A percentile compares a stretch with the other conserved stretches of the same genome.
phyloP scores from a whole-genome alignment of 2,113 vertebrate genomes.

The Ptilonorhynchus violaceus region DNA sequence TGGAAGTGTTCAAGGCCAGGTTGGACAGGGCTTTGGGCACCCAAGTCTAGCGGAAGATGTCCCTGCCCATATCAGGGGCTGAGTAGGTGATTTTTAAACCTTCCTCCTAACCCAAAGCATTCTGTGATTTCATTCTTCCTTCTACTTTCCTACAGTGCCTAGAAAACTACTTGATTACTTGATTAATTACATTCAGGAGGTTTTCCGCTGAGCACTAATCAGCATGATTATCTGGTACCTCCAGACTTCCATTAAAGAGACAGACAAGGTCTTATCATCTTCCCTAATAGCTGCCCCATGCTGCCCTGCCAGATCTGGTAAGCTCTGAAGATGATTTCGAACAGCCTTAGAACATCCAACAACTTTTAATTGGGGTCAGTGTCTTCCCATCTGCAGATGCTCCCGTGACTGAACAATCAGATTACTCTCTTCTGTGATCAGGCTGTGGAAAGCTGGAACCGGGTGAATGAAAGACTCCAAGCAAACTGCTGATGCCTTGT shows the following conservation, averaged over 20 bases:
- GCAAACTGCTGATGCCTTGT: neutral
- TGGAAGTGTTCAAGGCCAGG: neutral
- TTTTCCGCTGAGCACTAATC: neutral
- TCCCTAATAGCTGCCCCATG: neutral
- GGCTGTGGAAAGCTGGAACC: slow-evolving; percentile 56
- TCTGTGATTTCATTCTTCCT: neutral
- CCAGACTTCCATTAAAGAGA: neutral
- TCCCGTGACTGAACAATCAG: neutral
- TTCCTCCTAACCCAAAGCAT: neutral
- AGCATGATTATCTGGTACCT: neutral
- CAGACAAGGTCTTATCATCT: neutral
- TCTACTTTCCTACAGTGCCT: neutral
- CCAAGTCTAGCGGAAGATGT: rapidly evolving
- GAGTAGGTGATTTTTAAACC: neutral
- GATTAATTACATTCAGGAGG: neutral
- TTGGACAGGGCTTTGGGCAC: neutral
- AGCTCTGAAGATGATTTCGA: neutral
- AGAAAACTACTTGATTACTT: neutral
- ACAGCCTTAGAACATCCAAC: neutral
- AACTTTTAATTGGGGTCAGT: neutral
- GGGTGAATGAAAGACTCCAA: slow-evolving; percentile 64
- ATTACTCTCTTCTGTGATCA: neutral
- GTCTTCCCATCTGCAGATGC: neutral
- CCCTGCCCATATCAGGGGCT: neutral
- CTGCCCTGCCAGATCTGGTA: neutral